Base-by-base conservation (phyloP, 2,888 invertebrate species). In the Philaethria dido region DNA sequence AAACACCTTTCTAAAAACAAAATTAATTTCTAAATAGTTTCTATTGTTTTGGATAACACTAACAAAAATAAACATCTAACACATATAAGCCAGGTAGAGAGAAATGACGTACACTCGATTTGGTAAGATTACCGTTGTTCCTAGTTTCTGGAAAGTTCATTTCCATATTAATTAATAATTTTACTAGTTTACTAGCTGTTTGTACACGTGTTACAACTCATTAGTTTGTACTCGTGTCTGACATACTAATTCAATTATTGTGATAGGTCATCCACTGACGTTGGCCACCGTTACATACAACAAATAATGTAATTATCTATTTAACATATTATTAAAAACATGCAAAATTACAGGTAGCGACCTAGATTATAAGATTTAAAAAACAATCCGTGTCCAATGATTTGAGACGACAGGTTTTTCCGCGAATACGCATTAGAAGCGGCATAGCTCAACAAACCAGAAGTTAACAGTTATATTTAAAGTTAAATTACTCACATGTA, bases 401-500 rank as follows among this genome's bases (percentile, higher is more conserved):
- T 78, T 78, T 76, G 80, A 76, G 76, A 77, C 75, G 77, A 80
- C 81, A 75, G 77, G 80, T 85, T 83, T 86, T 87, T 86, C 85
- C 84, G 89, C 87, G 83, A 89, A 87, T 82, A 81, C 77, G 73
- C 78, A 78, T 80, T 74, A 77, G 81, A 81, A 80, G 79, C 79
- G 79, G 77, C 82, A 80, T 80, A 81, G 77, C 80, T 78, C 76
- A 68, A 77, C 80, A 81, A 80, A 81, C 80, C 81, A 84, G 82
- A 82, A 81, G 83, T 85, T 86, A 85, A 90, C 90, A 87, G 89
- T 89, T 89, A 89, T 84, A 85, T 83, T 82, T 85, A 83, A 52
- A 9, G 11, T 4, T 4, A 84, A 42, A 42, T 57, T 88, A 89
- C 89, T 89, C 84, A 90, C 90, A 82, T 82, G 77, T 77, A 75